Evolutionary conservation across 2,888 invertebrate genomes (phyloP), one percentile per base, ranked within the genome.

Genomic region (Schizaphis graminum): DNA sequence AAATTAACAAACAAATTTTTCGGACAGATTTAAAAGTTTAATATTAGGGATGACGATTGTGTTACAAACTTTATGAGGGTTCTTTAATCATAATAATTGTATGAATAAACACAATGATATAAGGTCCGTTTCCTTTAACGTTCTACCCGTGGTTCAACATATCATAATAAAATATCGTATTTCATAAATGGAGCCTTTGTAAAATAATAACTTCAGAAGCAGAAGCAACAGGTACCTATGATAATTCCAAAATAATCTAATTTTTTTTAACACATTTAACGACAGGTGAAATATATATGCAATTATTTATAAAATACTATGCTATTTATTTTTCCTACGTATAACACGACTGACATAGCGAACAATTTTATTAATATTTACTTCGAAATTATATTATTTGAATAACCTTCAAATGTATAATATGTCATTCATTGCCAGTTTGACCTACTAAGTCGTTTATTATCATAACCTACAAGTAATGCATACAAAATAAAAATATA

Each of bases 51-150:
- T 35, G 21, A 77, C 35, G 21, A 35, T 35, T 35, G 21, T 21
- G 35, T 21, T 35, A 35, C 77, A 77, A 77, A 77, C 8, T 77
- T 77, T 35, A 77, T 8, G 21, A 77, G 77, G 21, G 21, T 77
- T 77, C 35, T 77, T 77, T 77, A 77, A 77, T 77, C 77, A 77
- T 77, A 24, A 77, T 77, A 77, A 35, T 77, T 77, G n/a, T 24
- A n/a, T 35, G 16, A 67, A 67, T n/a, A 67, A 16, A 16, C 67
- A 67, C 8, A 77, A 77, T 77, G 21, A 77, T 77, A 35, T 77
- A 3, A 35, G 24, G 77, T 77, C 35, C 8, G 77, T 35, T 77
- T 77, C 11, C 21, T 21, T 77, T 35, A 77, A 8, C 21, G 8
- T 77, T 77, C 8, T 77, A 35, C 10, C 35, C 35, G 8, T 41